Percentiles rank a stretch among this genome's conserved stretches.
Conservation (phyloP, 2,797 vertebrate genomes). For the Eupleurogrammus muticus region DNA sequence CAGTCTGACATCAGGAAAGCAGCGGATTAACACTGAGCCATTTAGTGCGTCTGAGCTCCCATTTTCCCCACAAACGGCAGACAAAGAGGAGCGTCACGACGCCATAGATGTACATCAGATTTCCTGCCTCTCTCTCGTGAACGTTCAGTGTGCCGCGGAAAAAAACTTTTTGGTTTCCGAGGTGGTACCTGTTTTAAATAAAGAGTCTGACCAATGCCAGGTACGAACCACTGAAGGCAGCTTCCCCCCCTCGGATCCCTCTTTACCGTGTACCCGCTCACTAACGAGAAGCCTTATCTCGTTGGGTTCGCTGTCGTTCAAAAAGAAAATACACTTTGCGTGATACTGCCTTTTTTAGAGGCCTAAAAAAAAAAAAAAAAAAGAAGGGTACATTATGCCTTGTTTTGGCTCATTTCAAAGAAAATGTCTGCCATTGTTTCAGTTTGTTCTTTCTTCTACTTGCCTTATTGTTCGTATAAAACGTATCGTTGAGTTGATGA, state of each 20-base stretch:
- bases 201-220: conserved; percentile 49
- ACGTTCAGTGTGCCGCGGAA: conserved; percentile 25
- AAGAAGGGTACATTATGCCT: conserved; percentile 56
- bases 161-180: conserved; percentile 1
- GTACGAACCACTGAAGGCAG: conserved; percentile 69
- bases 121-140: conserved; percentile 51
- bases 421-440: conserved; percentile 73
- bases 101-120: conserved; percentile 45
- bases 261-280: conserved; percentile 46
- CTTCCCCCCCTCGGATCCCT: conserved; percentile 52
- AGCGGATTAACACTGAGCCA: conserved; percentile 63
- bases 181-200: conserved; percentile 1
- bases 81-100: conserved; percentile 24
- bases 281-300: conserved; percentile 69
- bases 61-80: conserved; percentile 40
- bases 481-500: conserved; percentile 91
- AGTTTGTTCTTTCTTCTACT: conserved; percentile 78
- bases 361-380: conserved; percentile 26
- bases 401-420: conserved; percentile 70
- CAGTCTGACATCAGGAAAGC: conserved; percentile 41
- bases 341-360: conserved; percentile 50
- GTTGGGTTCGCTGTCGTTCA: conserved; percentile 38
- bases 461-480: conserved; percentile 89
- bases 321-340: conserved; percentile 32
- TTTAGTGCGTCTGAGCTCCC: conserved; percentile 26